These are phyloP conservation scores for Euclidia mi DNA, from an alignment of 2,888 invertebrate species.

Conservation along the genomic window DNA sequence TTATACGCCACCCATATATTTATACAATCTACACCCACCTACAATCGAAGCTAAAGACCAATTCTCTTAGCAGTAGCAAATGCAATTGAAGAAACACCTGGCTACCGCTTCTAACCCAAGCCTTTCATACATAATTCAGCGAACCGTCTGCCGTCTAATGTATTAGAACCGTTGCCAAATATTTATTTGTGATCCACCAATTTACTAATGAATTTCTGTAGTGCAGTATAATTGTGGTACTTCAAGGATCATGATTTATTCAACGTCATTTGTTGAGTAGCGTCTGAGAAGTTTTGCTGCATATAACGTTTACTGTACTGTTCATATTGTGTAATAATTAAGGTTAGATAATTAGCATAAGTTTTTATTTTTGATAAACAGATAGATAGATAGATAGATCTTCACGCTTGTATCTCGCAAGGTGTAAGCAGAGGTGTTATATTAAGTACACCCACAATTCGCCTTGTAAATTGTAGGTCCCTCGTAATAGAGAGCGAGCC, in stretches of 20 bases:
- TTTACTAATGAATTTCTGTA: conserved; percentile 78
- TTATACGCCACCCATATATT: background rate
- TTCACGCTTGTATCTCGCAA: too few species aligned
- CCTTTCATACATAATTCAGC: conserved; percentile 75
- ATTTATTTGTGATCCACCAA: conserved; percentile 76
- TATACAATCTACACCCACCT: background rate
- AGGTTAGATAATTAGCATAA: too few species aligned
- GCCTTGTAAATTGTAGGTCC: too few species aligned
- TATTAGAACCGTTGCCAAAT: conserved; percentile 79
- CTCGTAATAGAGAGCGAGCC: too few species aligned
- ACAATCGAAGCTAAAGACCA: background rate
- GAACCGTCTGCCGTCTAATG: conserved; percentile 73
- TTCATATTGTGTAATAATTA: too few species aligned
- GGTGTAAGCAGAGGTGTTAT: too few species aligned
- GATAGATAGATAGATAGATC: too few species aligned
- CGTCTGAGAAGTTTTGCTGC: too few species aligned
- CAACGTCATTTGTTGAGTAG: conserved; percentile 9
- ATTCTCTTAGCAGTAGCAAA: conserved; percentile 2
- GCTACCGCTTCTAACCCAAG: conserved; percentile 21
- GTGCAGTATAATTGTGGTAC: conserved; percentile 31
- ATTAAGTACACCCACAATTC: too few species aligned
- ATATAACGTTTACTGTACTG: too few species aligned
- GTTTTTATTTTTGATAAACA: too few species aligned
- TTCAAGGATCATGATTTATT: conserved; percentile 42
- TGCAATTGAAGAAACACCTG: conserved; percentile 10